Base-by-base conservation (phyloP, 2,888 invertebrate species). In the Tipula unca region DNA sequence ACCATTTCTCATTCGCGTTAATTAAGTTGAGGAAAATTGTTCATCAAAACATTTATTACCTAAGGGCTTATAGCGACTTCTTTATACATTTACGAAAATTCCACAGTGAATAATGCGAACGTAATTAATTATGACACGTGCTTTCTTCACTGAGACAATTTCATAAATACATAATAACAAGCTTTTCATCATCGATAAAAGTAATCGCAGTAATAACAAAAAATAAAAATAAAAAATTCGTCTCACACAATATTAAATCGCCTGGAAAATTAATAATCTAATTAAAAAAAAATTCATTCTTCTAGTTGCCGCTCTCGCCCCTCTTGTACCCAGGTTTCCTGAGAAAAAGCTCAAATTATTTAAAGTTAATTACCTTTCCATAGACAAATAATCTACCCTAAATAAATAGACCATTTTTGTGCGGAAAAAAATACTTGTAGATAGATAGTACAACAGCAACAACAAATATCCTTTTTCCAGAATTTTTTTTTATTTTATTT, bases 271-370 rank as follows among this genome's bases (percentile, higher is more conserved):
- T 69, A 69, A 69, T 69, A 69, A 69, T 69, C 69, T 69, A 69
- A 69, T 69, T 69, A 69, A 25, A 25, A 20, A 69, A 25, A 69
- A 17, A 4, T 48, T 48, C 8, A 17, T 17, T 48, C 13, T n/a
- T n/a, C 17, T 17, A 39, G 10, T n/a, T 48, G 2, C 0, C 10
- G 25, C 25, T n/a, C n/a, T 17, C 17, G 10, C 32, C 32, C 48
- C 25, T 69, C n/a, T n/a, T 20, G 69, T 25, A 20, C 20, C 20
- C 10, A 3, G 25, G 25, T 54, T 69, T 69, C 69, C 69, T 10
- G 69, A 69, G 69, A 69, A 69, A 69, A 69, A 69, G 69, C 69
- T 69, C 69, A 69, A 69, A 69, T 69, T 69, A 69, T 69, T 69
- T 69, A 69, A 69, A 69, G 69, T 69, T 69, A 69, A 69, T 69